A percentile compares a stretch with the other conserved stretches of the same genome.
phyloP scores from a whole-genome alignment of 2,797 vertebrate genomes.

The Hyperoplus lanceolatus region DNA sequence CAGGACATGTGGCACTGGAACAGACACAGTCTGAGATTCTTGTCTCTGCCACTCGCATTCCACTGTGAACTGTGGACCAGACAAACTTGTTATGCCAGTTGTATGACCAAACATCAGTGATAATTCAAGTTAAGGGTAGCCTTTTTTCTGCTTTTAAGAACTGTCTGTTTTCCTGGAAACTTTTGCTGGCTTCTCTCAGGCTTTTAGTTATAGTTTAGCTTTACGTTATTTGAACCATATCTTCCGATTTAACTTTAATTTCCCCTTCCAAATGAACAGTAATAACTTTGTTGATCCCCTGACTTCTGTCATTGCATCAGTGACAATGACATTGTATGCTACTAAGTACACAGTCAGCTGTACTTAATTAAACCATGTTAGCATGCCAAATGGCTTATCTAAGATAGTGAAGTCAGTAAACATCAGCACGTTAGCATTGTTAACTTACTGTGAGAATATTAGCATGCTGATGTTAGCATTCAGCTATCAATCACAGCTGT shows the following conservation, averaged over 20 bases:
- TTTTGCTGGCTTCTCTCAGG: background rate
- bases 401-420: background rate
- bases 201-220: background rate
- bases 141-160: background rate
- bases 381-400: background rate
- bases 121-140: background rate
- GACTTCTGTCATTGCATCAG: background rate
- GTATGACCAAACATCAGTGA: background rate
- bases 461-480: background rate
- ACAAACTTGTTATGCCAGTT: background rate
- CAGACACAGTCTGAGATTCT: slow-evolving; percentile 84
- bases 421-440: background rate
- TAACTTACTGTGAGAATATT: background rate
- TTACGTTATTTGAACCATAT: background rate
- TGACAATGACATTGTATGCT: background rate
- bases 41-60: slow-evolving; percentile 95
- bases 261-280: background rate
- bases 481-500: background rate
- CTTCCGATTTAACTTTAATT: background rate
- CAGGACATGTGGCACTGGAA: slow-evolving; percentile 90
- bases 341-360: background rate
- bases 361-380: background rate
- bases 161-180: background rate
- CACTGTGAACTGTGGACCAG: slow-evolving; percentile 88
- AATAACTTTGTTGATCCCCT: background rate